Percentiles rank a stretch among this genome's conserved stretches.
These are phyloP conservation scores for Callorhinus ursinus DNA, from an alignment of 2,113 vertebrate genomes.

Conservation along the genomic window DNA sequence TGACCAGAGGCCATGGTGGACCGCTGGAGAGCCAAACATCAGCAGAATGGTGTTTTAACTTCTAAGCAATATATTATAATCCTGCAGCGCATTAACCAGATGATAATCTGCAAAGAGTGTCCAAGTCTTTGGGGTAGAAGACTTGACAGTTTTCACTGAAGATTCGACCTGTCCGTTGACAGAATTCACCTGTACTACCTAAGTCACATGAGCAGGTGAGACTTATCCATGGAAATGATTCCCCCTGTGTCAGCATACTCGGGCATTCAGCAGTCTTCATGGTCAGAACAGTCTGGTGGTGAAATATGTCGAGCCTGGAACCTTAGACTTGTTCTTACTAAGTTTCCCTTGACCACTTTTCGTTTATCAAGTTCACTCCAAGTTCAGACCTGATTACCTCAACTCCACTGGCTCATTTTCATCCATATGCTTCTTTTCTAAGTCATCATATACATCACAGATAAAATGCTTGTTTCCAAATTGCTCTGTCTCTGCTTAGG, in stretches of 20 bases:
- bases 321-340: background rate
- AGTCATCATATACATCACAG: background rate
- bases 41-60: background rate
- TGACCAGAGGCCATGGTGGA: background rate
- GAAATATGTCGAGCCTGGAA: background rate
- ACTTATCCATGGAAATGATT: background rate
- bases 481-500: background rate
- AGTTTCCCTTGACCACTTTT: slow-evolving; percentile 5
- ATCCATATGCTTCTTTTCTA: background rate
- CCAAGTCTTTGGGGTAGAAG: background rate
- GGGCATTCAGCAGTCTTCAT: background rate
- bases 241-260: background rate
- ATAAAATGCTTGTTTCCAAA: slow-evolving; percentile 4
- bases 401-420: background rate
- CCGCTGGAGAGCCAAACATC: background rate
- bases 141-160: background rate
- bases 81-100: background rate
- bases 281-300: background rate
- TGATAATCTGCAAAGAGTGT: background rate
- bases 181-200: background rate
- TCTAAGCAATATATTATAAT: background rate
- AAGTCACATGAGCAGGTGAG: background rate
- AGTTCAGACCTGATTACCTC: background rate
- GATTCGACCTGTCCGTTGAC: background rate
- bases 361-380: background rate